Conservation (phyloP, 2,113 vertebrate genomes). For the Pithys albifrons region DNA sequence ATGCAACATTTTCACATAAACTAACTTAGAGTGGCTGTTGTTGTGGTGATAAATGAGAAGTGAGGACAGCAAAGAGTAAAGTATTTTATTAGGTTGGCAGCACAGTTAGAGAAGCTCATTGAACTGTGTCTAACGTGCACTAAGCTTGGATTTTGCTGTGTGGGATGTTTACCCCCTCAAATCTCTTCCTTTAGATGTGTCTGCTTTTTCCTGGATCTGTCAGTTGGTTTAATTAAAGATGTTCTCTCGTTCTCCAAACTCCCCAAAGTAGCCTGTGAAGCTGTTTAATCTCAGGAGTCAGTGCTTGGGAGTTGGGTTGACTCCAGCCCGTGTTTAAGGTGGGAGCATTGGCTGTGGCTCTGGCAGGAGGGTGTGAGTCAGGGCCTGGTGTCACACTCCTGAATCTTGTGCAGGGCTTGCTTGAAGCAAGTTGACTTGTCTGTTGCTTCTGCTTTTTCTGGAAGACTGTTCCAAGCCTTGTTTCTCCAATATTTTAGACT, state of each 20-base stretch:
- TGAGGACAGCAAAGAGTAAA: not conserved
- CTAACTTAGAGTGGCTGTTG: not conserved
- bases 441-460: not conserved
- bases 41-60: not conserved
- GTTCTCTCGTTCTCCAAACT: not conserved
- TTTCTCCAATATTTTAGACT: not conserved
- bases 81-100: not conserved
- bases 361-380: not conserved
- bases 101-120: not conserved
- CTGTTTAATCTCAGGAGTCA: accelerated
- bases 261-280: not conserved
- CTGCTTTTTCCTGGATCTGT: not conserved
- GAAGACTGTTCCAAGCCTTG: not conserved
- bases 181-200: not conserved
- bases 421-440: not conserved
- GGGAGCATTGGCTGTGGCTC: not conserved
- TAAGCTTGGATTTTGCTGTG: not conserved
- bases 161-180: not conserved
- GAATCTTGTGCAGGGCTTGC: not conserved
- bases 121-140: not conserved
- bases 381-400: not conserved
- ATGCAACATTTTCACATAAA: not conserved
- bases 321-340: accelerated
- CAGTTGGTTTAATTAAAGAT: not conserved
- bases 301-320: not conserved